These are phyloP conservation scores for Serrognathus titanus DNA, from an alignment of 2,888 invertebrate genomes.

Conservation along the genomic window DNA sequence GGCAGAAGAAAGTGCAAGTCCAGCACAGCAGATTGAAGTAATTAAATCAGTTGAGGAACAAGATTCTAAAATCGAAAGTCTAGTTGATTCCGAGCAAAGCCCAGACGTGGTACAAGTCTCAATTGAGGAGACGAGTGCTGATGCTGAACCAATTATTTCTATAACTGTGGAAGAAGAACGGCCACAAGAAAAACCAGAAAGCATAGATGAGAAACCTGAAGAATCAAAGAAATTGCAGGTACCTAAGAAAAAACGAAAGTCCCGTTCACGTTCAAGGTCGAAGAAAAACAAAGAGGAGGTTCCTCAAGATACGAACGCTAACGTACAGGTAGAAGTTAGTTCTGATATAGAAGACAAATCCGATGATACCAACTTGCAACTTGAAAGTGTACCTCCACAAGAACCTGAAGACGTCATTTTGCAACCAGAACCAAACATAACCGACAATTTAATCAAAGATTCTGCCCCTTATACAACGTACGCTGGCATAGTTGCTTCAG, in stretches of 20 bases:
- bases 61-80: not conserved
- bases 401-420: slow-evolving; percentile 19
- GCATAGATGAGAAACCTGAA: not conserved
- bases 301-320: not conserved
- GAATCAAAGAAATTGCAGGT: slow-evolving; percentile 30
- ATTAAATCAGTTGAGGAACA: not conserved
- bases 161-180: not conserved
- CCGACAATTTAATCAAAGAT: too few species aligned
- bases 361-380: not conserved
- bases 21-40: not conserved
- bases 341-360: not conserved
- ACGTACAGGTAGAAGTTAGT: not conserved
- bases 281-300: slow-evolving; percentile 34
- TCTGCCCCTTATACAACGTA: slow-evolving; percentile 22
- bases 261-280: slow-evolving; percentile 56
- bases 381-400: slow-evolving; percentile 22
- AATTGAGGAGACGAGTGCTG: not conserved
- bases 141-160: not conserved
- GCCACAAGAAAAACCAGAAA: not conserved
- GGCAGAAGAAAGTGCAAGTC: not conserved
- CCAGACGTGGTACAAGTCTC: not conserved
- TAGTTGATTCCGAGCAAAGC: not conserved
- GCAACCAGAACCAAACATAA: not conserved
- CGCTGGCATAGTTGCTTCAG: slow-evolving; percentile 30
- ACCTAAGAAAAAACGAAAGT: slow-evolving; percentile 46